Evolutionary conservation across 2,113 vertebrate genomes (phyloP).

Genomic region (Melierax canorus): DNA sequence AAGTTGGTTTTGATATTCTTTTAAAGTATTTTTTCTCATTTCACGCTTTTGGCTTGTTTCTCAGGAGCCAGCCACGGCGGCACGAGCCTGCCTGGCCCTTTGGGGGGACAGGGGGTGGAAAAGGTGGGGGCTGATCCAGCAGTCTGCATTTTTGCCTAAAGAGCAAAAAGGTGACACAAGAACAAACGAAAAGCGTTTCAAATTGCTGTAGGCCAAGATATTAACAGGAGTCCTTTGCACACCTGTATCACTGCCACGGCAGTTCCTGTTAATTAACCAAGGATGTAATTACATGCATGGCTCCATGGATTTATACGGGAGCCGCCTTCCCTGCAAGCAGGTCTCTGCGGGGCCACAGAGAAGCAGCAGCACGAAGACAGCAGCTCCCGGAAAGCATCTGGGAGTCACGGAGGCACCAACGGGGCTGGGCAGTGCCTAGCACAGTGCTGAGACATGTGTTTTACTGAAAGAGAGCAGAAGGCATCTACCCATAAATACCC

Average conservation of each 20-base stretch:
- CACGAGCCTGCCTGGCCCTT: neutral
- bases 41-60: neutral
- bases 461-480: no score
- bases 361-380: neutral
- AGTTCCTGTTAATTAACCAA: neutral
- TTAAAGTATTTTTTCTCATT: neutral
- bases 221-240: no score
- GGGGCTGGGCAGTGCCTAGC: neutral
- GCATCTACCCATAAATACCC: fast-evolving
- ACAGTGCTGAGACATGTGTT: neutral
- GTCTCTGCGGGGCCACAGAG: neutral
- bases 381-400: fast-evolving
- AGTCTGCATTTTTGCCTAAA: no score
- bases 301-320: fast-evolving
- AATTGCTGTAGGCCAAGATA: neutral
- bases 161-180: neutral
- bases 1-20: neutral
- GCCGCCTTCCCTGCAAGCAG: neutral
- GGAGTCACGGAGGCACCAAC: fast-evolving
- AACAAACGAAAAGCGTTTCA: neutral
- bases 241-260: fast-evolving
- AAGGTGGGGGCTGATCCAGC: neutral
- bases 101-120: neutral
- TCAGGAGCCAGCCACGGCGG: fast-evolving
- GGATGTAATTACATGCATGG: fast-evolving